These are phyloP conservation scores for Tachystola acroxantha DNA, from an alignment of 2,888 invertebrate genomes.

Conservation along the genomic window DNA sequence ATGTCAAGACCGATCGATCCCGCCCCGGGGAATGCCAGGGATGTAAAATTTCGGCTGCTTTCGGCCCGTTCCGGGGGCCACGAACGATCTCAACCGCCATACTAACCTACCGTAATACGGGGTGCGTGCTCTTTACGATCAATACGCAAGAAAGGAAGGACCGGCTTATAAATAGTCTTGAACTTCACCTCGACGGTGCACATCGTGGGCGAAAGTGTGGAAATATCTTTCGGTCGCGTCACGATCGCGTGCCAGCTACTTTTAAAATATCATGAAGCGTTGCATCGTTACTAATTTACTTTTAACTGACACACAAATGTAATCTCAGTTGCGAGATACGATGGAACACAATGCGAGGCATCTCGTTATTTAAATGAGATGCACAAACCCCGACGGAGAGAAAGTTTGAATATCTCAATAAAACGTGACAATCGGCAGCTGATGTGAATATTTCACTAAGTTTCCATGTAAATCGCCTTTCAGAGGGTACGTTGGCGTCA, in stretches of 20 bases:
- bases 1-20: conserved; percentile 78
- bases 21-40: conserved; percentile 68
- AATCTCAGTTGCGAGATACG: conserved; percentile 44
- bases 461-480: conserved; percentile 65
- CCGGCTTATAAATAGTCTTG: conserved; percentile 74
- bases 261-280: conserved; percentile 4
- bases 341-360: conserved; percentile 47
- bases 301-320: conserved; percentile 22
- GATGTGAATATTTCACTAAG: conserved; percentile 70
- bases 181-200: conserved; percentile 66
- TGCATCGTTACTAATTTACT: conserved; percentile 13
- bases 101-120: conserved; percentile 77
- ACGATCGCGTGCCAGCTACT: conserved; percentile 25
- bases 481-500: conserved; percentile 36
- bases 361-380: conserved; percentile 67
- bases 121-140: conserved; percentile 70
- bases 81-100: conserved; percentile 51
- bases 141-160: conserved; percentile 68
- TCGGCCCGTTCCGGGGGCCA: conserved; percentile 69
- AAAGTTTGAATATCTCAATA: conserved; percentile 70
- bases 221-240: conserved; percentile 44
- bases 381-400: conserved; percentile 51
- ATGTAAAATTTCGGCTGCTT: conserved; percentile 71
- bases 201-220: conserved; percentile 60
- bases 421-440: conserved; percentile 67